These are phyloP conservation scores for Apteryx owenii DNA, from an alignment of 2,113 vertebrate species.

Conservation along the genomic window DNA sequence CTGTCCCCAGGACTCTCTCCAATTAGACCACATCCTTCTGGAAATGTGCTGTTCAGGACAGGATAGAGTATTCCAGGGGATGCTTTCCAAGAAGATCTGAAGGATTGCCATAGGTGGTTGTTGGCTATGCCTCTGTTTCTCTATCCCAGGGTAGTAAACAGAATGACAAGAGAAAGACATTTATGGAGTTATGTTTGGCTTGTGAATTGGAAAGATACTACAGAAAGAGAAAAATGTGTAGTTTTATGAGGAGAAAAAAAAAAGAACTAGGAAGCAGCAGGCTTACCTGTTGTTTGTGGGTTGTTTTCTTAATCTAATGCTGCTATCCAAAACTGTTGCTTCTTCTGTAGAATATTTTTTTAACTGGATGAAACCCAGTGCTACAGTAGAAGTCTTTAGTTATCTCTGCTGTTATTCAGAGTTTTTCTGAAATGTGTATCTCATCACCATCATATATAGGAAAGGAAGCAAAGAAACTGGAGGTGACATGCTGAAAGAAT, in stretches of 20 bases:
- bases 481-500: neutral
- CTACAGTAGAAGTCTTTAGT: neutral
- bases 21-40: neutral
- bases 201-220: neutral
- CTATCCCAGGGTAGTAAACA: neutral
- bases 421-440: neutral
- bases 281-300: neutral
- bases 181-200: neutral
- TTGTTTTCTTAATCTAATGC: neutral
- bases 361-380: neutral
- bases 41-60: neutral
- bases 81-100: neutral
- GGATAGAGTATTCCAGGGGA: neutral
- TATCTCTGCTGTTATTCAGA: neutral
- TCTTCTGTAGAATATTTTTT: neutral
- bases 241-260: neutral
- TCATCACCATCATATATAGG: neutral
- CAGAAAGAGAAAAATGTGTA: neutral
- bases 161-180: neutral
- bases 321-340: neutral
- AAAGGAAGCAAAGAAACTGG: neutral
- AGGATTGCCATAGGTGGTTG: neutral
- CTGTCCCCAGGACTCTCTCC: neutral
- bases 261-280: neutral
- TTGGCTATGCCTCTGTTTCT: neutral